Evolutionary conservation across 2,888 invertebrate species (phyloP), one percentile per base, ranked within the genome.

Genomic region (Euzophera pinguis): DNA sequence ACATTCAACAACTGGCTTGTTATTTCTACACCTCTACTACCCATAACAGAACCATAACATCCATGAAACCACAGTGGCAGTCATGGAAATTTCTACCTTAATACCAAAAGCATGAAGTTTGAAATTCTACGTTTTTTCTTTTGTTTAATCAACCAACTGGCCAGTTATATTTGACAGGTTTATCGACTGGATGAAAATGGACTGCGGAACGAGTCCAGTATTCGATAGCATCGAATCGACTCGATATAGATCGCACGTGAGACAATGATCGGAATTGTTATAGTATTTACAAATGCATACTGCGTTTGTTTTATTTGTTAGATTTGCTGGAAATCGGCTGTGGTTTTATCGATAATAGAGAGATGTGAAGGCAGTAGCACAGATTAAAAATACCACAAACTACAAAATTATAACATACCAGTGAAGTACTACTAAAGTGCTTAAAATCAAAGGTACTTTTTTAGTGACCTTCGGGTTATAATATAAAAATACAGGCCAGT

Each of bases 1-100:
- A 75, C 73, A 69, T 72, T 69, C 70, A 74, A 69, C 69, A 61
- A 57, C 69, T 58, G 58, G 66, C 73, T 69, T 72, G 75, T 75
- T 74, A 73, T 73, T 73, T 75, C 73, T 71, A 75, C 77, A 77
- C 74, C 75, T 76, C 66, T 54, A 61, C 66, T 58, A 53, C 53
- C 50, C 50, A 42, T 53, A 17, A 47, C 32, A 53, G 3, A 12
- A 53, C 43, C 53, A 53, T 38, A 60, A 62, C 55, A 52, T 50
- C 62, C 50, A 52, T 12, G 43, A 35, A 54, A 60, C 52, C 49
- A n/a, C 41, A 29, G 16, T 22, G 3, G 7, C 1, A 4, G 4
- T 9, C 2, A 12, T 5, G 53, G 6, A 3, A 51, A 43, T 22
- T 10, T 9, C 43, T 12, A 51, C 43, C 43, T 22, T 43, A 17